phyloP scores from a whole-genome alignment of 2,113 vertebrate genomes.

The Sterrhoptilus dennistouni region DNA sequence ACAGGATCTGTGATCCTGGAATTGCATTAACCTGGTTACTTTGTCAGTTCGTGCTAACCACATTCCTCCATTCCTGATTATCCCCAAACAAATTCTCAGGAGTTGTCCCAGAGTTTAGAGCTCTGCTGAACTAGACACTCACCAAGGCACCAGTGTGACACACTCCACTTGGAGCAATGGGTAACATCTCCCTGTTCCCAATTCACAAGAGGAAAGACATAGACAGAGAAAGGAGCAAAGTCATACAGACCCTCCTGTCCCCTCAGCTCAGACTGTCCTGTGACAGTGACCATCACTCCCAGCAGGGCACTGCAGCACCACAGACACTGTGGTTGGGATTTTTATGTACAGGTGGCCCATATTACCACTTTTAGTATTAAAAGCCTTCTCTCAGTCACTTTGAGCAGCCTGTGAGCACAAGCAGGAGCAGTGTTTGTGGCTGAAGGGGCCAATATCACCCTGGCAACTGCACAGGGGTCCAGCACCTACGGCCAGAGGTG shows the following conservation, averaged over 20 bases:
- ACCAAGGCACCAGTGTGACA: background rate
- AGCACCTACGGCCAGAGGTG: conserved; percentile 74
- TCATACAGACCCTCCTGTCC: background rate
- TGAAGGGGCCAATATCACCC: conserved; percentile 75
- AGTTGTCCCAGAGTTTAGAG: background rate
- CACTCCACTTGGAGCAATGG: background rate
- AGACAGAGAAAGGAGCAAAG: background rate
- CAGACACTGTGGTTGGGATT: rapidly evolving
- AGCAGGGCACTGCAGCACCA: background rate
- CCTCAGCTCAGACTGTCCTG: background rate
- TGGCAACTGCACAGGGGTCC: conserved; percentile 77
- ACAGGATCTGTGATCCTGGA: background rate
- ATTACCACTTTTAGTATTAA: background rate
- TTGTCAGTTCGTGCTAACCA: background rate
- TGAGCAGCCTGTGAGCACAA: conserved; percentile 6
- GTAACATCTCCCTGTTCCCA: background rate
- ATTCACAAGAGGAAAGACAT: background rate
- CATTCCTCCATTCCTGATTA: background rate
- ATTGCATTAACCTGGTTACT: background rate
- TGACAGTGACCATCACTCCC: rapidly evolving
- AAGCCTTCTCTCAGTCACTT: background rate
- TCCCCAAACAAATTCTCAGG: background rate
- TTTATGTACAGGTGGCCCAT: rapidly evolving
- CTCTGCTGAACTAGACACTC: background rate
- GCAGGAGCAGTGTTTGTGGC: conserved; percentile 60